A percentile compares a stretch with the other conserved stretches of the same genome.
phyloP scores from a whole-genome alignment of 2,797 vertebrate species.

The Buphagus erythrorhynchus region DNA sequence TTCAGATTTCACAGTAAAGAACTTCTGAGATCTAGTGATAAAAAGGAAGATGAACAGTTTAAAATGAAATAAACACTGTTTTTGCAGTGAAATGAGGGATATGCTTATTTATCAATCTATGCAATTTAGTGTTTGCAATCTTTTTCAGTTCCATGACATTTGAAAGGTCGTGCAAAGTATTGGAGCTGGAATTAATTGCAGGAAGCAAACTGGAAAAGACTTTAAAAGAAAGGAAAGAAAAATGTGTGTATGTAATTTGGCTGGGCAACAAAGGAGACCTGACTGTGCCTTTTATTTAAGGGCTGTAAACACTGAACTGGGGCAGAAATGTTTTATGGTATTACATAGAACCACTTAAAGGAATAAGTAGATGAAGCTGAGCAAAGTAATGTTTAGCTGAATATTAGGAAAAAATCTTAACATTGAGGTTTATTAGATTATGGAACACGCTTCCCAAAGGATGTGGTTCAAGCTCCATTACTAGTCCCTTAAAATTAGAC shows the following conservation, averaged over 20 bases:
- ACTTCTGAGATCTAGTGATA: neutral
- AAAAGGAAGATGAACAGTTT: neutral
- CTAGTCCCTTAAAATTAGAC: slow-evolving; percentile 4
- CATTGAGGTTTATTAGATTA: neutral
- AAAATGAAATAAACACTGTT: neutral
- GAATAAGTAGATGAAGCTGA: neutral
- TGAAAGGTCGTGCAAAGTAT: neutral
- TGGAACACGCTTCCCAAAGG: slow-evolving; percentile 29
- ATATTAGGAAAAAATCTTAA: neutral
- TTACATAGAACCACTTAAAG: neutral
- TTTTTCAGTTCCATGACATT: neutral
- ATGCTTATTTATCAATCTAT: neutral
- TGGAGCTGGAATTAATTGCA: neutral
- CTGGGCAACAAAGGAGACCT: slow-evolving; percentile 2
- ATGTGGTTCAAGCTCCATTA: slow-evolving; percentile 23
- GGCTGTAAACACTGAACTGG: neutral
- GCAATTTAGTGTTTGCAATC: neutral
- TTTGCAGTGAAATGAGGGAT: neutral
- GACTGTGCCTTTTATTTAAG: neutral
- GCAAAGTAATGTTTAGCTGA: neutral
- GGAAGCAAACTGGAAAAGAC: slow-evolving; percentile 9
- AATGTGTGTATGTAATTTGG: neutral
- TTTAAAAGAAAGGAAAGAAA: slow-evolving; percentile 26
- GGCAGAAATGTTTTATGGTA: neutral
- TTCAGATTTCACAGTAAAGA: neutral